Evolutionary conservation across 2,113 vertebrate genomes (phyloP).

Genomic region (Amblyopsis rosae): DNA sequence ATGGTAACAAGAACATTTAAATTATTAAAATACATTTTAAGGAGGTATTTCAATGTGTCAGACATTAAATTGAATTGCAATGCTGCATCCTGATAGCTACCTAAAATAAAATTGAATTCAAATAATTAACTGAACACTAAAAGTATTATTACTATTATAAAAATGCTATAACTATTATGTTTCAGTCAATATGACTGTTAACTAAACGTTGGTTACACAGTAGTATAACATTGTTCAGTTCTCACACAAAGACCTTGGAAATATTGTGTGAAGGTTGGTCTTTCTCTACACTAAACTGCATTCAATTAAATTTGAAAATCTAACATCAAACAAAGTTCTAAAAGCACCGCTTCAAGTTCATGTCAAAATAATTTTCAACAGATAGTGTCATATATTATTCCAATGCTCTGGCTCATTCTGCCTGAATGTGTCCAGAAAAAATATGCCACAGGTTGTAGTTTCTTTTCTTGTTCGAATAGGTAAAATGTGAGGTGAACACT

Average conservation of each 20-base stretch:
- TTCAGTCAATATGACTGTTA: not conserved
- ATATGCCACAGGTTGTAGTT: not conserved
- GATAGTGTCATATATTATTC: not conserved
- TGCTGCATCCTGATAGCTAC: no score
- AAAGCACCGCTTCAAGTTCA: not conserved
- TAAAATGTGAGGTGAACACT: not conserved
- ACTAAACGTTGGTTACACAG: not conserved
- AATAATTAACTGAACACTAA: not conserved
- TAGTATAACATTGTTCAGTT: not conserved
- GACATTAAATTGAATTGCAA: no score
- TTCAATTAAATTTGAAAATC: conserved; percentile 12
- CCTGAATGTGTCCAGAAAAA: not conserved
- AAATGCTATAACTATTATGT: not conserved
- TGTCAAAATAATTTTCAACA: not conserved
- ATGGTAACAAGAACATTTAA: not conserved
- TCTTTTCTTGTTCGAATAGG: not conserved
- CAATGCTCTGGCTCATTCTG: not conserved
- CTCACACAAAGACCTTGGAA: conserved; percentile 27
- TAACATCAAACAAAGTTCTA: conserved; percentile 19
- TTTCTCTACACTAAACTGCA: conserved; percentile 26
- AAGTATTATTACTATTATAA: no score
- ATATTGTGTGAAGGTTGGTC: conserved; percentile 10
- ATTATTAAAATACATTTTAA: not conserved
- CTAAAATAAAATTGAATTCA: no score
- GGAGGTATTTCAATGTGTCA: no score